Evolutionary conservation across 2,797 vertebrate species (phyloP), one percentile per base, ranked within the genome.

Genomic region (Adelosebastes latens): DNA sequence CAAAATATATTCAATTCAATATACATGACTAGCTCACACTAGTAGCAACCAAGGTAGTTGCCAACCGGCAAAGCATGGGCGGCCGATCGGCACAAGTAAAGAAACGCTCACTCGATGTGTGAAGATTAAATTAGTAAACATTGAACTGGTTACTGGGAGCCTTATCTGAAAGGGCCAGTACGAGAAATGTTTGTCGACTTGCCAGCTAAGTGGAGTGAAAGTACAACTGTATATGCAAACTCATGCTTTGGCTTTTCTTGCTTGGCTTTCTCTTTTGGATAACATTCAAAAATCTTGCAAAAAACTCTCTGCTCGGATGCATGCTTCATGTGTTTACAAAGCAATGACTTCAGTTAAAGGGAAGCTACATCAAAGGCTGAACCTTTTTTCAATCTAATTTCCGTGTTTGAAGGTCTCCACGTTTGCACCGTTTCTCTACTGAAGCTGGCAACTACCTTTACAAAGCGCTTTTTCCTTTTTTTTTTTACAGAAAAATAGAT

Each of bases 21-120:
- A 75, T 93, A 94, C 93, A 94, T 49, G 88, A 86, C 88, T 77
- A 79, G 87, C 84, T 92, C 88, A 94, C 94, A 93, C 94, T 83
- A 92, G 93, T 83, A 92, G 93, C 89, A 94, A 95, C 93, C 90
- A 91, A 95, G 96, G 95, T 94, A 95, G 96, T 93, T 94, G 96
- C 96, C 95, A 93, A 92, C 94, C 88, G 94, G 94, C 90, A 81
- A 90, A 91, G 77, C 81, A 73, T 53, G 80, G 77, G 72, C 72
- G 75, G 79, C 87, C 53, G 73, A 79, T 85, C 73, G 60, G 87
- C 77, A 65, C 63, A 25, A 13, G 72, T 39, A 77, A 77, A 74
- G 72, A 92, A 83, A 79, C 5, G 84, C 72, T 73, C 67, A 34
- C 80, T 80, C 24, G 81, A 82, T 83, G 69, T 58, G 79, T 70